Conservation (phyloP, 2,888 invertebrate genomes). For the Candidula unifasciata region DNA sequence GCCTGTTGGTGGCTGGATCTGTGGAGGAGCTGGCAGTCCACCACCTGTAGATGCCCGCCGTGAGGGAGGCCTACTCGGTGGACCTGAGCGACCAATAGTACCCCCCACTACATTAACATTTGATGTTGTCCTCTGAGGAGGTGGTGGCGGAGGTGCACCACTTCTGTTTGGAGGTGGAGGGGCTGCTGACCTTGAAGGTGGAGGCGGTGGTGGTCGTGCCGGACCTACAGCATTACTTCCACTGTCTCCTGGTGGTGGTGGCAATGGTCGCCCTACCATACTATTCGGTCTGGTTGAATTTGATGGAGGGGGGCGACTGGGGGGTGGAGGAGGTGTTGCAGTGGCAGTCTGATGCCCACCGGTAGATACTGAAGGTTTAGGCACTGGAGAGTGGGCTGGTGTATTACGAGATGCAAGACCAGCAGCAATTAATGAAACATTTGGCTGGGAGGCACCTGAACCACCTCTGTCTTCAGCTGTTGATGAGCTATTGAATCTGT, state of each 20-base stretch:
- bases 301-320: conserved; percentile 53
- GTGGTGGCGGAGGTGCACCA: conserved; percentile 58
- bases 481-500: background rate
- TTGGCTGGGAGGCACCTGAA: conserved; percentile 26
- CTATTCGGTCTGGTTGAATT: conserved; percentile 53
- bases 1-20: conserved; percentile 42
- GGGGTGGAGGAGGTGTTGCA: conserved; percentile 56
- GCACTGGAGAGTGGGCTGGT: conserved; percentile 43
- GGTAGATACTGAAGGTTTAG: conserved; percentile 56
- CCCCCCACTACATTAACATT: conserved; percentile 53
- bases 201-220: conserved; percentile 57
- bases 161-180: conserved; percentile 47
- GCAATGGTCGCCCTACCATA: conserved; percentile 57
- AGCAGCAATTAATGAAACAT: conserved; percentile 46
- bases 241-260: conserved; percentile 55
- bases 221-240: conserved; percentile 42
- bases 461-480: background rate
- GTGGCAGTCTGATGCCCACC: conserved; percentile 65
- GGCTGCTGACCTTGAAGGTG: conserved; percentile 52
- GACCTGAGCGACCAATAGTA: conserved; percentile 54
- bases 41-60: conserved; percentile 51
- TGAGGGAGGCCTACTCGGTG: conserved; percentile 55
- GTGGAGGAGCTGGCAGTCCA: conserved; percentile 51
- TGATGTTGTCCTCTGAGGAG: conserved; percentile 63
- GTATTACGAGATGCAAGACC: conserved; percentile 32